These are phyloP conservation scores for Pediacus dermestoides DNA, from an alignment of 2,888 invertebrate genomes.

Conservation along the genomic window DNA sequence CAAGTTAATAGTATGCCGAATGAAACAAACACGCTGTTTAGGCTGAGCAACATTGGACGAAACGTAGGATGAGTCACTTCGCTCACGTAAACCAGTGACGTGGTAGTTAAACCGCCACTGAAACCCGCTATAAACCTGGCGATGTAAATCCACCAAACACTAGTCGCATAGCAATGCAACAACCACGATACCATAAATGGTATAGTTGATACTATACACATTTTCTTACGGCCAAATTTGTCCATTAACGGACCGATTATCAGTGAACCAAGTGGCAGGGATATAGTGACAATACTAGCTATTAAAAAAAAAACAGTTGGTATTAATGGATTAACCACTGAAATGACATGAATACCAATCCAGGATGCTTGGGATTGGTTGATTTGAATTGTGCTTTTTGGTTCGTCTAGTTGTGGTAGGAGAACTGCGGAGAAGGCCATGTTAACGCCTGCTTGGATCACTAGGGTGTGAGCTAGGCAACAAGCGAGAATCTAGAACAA, in stretches of 20 bases:
- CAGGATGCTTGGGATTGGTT: slow-evolving; percentile 53
- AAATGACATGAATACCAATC: too few species aligned
- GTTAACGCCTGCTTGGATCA: slow-evolving; percentile 57
- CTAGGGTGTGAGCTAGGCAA: slow-evolving; percentile 51
- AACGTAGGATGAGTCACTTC: slow-evolving; percentile 56
- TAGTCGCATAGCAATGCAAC: slow-evolving; percentile 47
- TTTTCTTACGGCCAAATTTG: slow-evolving; percentile 52
- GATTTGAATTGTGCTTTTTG: slow-evolving; percentile 45
- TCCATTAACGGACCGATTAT: slow-evolving; percentile 57
- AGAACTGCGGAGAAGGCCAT: slow-evolving; percentile 58
- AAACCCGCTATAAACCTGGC: slow-evolving; percentile 55
- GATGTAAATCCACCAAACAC: slow-evolving; percentile 50
- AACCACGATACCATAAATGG: slow-evolving; percentile 54
- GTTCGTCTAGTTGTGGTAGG: slow-evolving; percentile 51
- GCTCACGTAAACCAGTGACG: slow-evolving; percentile 56
- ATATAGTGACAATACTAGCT: slow-evolving; percentile 58
- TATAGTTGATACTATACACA: slow-evolving; percentile 49
- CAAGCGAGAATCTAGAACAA: slow-evolving; percentile 48
- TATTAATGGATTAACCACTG: too few species aligned
- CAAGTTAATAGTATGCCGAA: slow-evolving; percentile 57
- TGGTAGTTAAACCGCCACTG: slow-evolving; percentile 54
- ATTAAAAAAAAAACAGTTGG: slow-evolving; percentile 29
- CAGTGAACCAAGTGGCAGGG: slow-evolving; percentile 54
- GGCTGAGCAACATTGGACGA: slow-evolving; percentile 55
- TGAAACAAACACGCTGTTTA: slow-evolving; percentile 58